Evolutionary conservation across 1,140 invertebrate genomes (phyloP), one percentile per base, ranked within the genome.

Genomic region (Andricus grossulariae): DNA sequence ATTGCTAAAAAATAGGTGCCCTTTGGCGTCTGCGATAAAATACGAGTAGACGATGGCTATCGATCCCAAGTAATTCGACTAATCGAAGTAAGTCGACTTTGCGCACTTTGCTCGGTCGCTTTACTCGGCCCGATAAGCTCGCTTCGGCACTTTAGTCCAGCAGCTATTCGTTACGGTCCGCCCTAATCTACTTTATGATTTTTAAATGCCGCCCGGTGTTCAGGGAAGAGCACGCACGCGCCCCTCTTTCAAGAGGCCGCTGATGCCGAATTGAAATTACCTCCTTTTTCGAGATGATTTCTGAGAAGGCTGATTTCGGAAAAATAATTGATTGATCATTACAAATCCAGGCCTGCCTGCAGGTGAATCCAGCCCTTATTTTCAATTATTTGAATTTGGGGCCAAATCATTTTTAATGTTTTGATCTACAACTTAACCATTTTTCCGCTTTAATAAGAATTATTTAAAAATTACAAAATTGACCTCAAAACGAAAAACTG

Each of bases 71-170:
- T 73, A 80, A 80, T 77, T 77, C 39, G 32, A 50, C 71, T 16
- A 77, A 80, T 80, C 77, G 76, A 50, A 71, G 71, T 72, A 79
- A 77, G 66, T 79, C 72, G 71, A 72, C 72, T 79, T 79, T 73
- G 71, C 71, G 72, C 25, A 73, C 73, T 73, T 80, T 80, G 72
- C 78, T 80, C 78, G 39, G 74, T 76, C 55, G 3, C 21, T 66
- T 66, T 66, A 45, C 25, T 39, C 39, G 25, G 15, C 39, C 25
- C 13, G 8, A 57, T 21, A 66, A 66, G 45, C 60, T 25, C 8
- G 16, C 60, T 32, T 39, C 60, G 60, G 60, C 60, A 66, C 60
- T 66, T 66, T 66, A 66, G 60, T 66, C 13, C 16, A 45, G 8
- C 60, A 66, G 60, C 60, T 66, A 66, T 66, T 66, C 25, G 57